Conservation (phyloP, 1,140 invertebrate species). For the Gerris buenoi region DNA sequence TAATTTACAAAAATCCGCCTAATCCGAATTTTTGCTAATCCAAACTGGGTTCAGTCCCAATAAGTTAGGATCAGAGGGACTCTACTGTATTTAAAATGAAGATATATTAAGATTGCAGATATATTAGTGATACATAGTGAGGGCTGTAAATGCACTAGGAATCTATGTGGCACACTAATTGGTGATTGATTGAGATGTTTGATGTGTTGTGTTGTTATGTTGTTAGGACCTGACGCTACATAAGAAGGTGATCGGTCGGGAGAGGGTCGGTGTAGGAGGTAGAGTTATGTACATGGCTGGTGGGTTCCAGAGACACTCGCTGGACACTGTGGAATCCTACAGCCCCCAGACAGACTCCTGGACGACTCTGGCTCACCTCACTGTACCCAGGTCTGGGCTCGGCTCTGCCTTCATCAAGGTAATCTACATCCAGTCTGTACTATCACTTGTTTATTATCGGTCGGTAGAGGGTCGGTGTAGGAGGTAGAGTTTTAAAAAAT, state of each 20-base stretch:
- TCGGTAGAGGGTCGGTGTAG: too few relatives aligned
- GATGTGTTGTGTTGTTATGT: constrained; percentile 12
- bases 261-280: constrained; percentile 67
- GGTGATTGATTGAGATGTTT: too few relatives aligned
- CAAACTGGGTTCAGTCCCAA: too few relatives aligned
- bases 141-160: too few relatives aligned
- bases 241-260: constrained; percentile 62
- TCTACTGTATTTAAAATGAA: too few relatives aligned
- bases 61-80: too few relatives aligned
- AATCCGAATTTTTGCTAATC: too few relatives aligned
- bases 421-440: constrained; percentile 14
- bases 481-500: not conserved
- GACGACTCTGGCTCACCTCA: constrained; percentile 58
- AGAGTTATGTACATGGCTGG: constrained; percentile 79
- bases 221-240: constrained; percentile 61
- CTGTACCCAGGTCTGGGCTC: constrained; percentile 69
- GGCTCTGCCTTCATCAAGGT: constrained; percentile 72
- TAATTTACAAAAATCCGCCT: too few relatives aligned
- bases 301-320: constrained; percentile 69
- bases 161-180: too few relatives aligned
- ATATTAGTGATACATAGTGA: too few relatives aligned
- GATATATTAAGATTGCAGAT: too few relatives aligned
- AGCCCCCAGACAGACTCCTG: constrained; percentile 72
- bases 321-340: constrained; percentile 73
- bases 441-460: not conserved